phyloP scores from a whole-genome alignment of 2,888 invertebrate species.

The Serripes groenlandicus region DNA sequence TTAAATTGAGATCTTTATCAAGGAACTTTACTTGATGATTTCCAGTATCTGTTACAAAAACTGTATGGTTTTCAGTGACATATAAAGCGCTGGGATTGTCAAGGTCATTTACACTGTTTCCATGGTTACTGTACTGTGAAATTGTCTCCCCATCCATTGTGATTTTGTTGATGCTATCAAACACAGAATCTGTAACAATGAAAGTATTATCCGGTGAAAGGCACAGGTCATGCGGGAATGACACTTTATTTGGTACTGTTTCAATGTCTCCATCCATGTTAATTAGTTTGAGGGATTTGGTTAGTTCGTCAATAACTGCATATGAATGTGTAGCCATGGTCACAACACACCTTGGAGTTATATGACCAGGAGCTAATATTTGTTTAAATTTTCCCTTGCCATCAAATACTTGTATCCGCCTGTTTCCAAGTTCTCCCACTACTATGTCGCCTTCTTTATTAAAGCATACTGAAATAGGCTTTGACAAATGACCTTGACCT shows the following conservation, averaged over 20 bases:
- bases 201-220: conserved; percentile 47
- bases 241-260: conserved; percentile 8
- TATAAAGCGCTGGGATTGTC: conserved; percentile 65
- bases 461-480: conserved; percentile 65
- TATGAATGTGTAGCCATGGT: conserved; percentile 33
- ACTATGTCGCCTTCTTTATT: conserved; percentile 48
- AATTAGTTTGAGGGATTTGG: conserved; percentile 60
- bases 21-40: conserved; percentile 70
- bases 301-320: conserved; percentile 64
- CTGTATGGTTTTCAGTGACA: conserved; percentile 49
- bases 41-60: conserved; percentile 68
- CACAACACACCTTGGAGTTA: conserved; percentile 61
- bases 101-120: conserved; percentile 43
- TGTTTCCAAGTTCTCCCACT: conserved; percentile 66
- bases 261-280: not conserved
- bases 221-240: conserved; percentile 64
- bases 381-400: conserved; percentile 42
- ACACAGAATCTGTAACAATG: conserved; percentile 67
- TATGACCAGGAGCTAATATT: conserved; percentile 37
- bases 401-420: conserved; percentile 62
- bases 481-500: conserved; percentile 42
- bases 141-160: conserved; percentile 45
- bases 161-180: conserved; percentile 63
- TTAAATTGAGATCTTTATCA: conserved; percentile 57
- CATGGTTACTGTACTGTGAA: conserved; percentile 61